A percentile compares a stretch with the other conserved stretches of the same genome.
Conservation (phyloP, 2,797 vertebrate species). For the Uromys caudimaculatus region DNA sequence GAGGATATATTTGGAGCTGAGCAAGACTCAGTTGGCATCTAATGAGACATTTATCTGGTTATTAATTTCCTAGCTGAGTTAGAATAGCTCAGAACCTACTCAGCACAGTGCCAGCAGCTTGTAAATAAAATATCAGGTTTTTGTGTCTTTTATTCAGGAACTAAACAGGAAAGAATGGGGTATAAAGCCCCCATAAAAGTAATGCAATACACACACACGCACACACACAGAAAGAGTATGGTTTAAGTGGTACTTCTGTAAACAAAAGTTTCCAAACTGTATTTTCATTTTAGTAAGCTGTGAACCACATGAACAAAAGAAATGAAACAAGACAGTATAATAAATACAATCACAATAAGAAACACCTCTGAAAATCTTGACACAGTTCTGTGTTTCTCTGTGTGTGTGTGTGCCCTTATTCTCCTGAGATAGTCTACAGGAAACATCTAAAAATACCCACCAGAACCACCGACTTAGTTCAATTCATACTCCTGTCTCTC, state of each 20-base stretch:
- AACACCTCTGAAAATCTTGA: not conserved
- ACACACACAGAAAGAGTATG: not conserved
- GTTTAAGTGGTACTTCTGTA: not conserved
- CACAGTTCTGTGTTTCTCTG: not conserved
- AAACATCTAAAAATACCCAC: not conserved
- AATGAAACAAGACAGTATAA: not conserved
- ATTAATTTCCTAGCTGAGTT: not conserved
- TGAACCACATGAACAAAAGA: not conserved
- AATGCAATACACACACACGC: not conserved
- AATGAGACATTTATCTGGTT: not conserved
- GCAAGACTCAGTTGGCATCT: not conserved
- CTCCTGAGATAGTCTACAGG: not conserved
- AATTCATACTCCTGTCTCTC: not conserved
- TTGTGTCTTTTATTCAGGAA: not conserved
- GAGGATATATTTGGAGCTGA: not conserved
- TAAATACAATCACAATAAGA: not conserved
- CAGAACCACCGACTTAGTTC: not conserved
- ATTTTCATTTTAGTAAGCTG: conserved; percentile 7
- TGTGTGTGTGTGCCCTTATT: not conserved
- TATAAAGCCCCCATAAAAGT: not conserved
- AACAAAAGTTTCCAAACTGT: not conserved
- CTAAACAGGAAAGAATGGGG: not conserved
- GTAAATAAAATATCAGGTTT: not conserved
- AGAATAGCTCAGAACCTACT: not conserved
- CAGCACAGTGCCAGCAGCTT: not conserved